These are phyloP conservation scores for Poeciliopsis retropinna DNA, from an alignment of 2,113 vertebrate species.

Conservation along the genomic window DNA sequence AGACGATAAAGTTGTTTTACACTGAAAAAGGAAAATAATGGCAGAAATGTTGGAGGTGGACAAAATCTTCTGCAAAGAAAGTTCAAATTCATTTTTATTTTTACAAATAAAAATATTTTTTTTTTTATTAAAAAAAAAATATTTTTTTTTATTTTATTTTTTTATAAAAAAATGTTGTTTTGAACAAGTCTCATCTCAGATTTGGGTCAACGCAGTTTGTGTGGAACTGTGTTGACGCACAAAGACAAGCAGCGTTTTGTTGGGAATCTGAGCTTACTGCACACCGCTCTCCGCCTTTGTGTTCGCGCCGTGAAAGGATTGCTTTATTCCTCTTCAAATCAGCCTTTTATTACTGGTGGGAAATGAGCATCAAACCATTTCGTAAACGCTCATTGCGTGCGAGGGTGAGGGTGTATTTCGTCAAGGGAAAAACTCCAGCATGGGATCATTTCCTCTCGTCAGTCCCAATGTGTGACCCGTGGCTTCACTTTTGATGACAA, in stretches of 20 bases:
- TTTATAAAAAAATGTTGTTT: too few relatives aligned
- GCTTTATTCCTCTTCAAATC: slow-evolving; percentile 44
- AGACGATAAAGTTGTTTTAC: too few relatives aligned
- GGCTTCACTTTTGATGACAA: not conserved
- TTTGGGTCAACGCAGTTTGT: not conserved
- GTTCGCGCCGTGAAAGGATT: slow-evolving; percentile 18
- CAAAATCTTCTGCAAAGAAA: too few relatives aligned
- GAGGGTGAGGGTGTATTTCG: not conserved
- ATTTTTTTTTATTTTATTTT: too few relatives aligned
- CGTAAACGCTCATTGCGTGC: not conserved
- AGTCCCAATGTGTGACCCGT: not conserved
- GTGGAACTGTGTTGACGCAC: not conserved
- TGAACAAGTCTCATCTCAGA: not conserved
- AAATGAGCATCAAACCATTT: slow-evolving; percentile 5
- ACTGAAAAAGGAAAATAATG: too few relatives aligned
- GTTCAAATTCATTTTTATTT: too few relatives aligned
- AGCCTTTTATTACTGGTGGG: slow-evolving; percentile 12
- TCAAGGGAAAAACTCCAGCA: not conserved
- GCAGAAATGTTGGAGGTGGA: too few relatives aligned
- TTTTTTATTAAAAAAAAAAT: too few relatives aligned
- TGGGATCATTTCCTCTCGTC: not conserved
- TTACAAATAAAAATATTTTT: too few relatives aligned
- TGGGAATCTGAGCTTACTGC: not conserved
- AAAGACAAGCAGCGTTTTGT: slow-evolving; percentile 36
- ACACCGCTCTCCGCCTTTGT: slow-evolving; percentile 16